Base-by-base conservation (phyloP, 1,140 invertebrate species). In the Drosophila virilis region DNA sequence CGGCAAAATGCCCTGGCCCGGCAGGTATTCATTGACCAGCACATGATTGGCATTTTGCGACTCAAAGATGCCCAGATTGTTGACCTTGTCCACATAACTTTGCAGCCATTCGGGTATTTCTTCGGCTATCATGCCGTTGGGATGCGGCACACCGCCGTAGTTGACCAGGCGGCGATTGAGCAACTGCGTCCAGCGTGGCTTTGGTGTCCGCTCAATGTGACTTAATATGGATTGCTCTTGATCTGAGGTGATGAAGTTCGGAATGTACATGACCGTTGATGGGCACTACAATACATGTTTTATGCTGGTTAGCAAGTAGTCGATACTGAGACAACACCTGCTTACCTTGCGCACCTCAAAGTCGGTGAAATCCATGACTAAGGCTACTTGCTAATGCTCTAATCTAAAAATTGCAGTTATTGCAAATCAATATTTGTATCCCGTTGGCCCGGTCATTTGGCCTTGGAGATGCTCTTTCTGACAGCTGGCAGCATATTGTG, bases 181-280 rank as follows among this genome's bases (percentile, higher is more conserved):
- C 33, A 99, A 93, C 91, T 97, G 96, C 5, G 97, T 98, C 98
- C 98, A 99, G 93, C 99, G 99, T 38, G 98, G 98, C 92, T 97
- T 97, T 7, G 98, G 98, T 22, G 95, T 95, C 51, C 93, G 93
- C 90, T 98, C 96, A 10, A 99, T 95, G 70, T 94, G 93, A 50
- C 94, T 93, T 38, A 96, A 90, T 65, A 99, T 94, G 32, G 93
- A 89, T 43, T 93, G 91, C 92, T 99, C 98, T 92, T 99, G 97
- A 67, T 95, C 94, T 77, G 94, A 92, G 6, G 95, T 96, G 68
- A 99, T 96, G 91, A 98, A 99, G 89, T 99, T 95, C 10, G 97
- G 96, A 93, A 99, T 95, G 92, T 99, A 99, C 92, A 95, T 97
- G 12, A 96, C 95, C 40, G 94, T 94, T 6, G 94, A 90, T 38